Percentiles rank a stretch among this genome's conserved stretches.
These are phyloP conservation scores for Folsomia candida DNA, from an alignment of 2,888 invertebrate genomes.

Conservation along the genomic window DNA sequence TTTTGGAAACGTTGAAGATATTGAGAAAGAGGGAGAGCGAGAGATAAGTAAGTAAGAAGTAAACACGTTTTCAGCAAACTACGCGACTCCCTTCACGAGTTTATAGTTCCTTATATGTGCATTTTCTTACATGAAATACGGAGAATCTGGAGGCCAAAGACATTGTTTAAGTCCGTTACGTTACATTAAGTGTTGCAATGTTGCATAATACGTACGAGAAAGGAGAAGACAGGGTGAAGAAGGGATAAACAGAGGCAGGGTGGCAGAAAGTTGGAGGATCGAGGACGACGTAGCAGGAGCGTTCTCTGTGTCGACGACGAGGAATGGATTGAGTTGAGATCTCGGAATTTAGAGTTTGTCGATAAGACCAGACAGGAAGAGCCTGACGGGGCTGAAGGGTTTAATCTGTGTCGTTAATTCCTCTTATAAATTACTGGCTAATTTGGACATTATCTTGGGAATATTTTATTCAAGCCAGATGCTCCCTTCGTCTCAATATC, in stretches of 20 bases:
- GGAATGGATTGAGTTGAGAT: too few species aligned
- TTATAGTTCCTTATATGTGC: too few species aligned
- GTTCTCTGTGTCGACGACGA: too few species aligned
- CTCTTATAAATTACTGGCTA: slow-evolving; percentile 17
- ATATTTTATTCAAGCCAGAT: slow-evolving; percentile 17
- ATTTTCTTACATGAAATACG: neutral
- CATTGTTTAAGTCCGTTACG: too few species aligned
- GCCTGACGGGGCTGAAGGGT: too few species aligned
- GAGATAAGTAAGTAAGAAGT: too few species aligned
- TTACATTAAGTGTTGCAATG: too few species aligned
- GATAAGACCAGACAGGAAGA: neutral
- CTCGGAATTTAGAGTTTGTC: too few species aligned
- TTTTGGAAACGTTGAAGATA: neutral
- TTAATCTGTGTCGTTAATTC: slow-evolving; percentile 6
- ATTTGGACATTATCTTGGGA: slow-evolving; percentile 18
- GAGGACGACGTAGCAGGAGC: neutral
- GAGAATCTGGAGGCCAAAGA: neutral
- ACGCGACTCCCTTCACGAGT: too few species aligned
- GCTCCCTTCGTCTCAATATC: slow-evolving; percentile 6
- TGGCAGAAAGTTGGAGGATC: neutral
- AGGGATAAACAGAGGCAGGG: neutral
- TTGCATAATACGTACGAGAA: too few species aligned
- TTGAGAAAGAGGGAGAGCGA: neutral
- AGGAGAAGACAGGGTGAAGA: too few species aligned
- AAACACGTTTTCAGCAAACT: too few species aligned